phyloP scores from a whole-genome alignment of 1,140 invertebrate species.

The Heliconius hewitsoni region DNA sequence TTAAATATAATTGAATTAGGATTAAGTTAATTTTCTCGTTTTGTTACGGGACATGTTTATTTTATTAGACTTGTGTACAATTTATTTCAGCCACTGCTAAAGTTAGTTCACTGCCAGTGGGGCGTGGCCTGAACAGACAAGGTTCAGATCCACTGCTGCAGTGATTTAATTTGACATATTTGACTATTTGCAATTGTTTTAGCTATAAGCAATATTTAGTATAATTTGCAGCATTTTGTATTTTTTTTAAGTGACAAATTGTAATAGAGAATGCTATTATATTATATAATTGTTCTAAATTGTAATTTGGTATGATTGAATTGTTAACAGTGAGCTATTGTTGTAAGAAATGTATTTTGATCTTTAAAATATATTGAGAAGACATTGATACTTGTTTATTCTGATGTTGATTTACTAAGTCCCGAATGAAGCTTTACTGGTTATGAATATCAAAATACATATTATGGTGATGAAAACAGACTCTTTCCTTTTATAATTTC shows the following conservation, averaged over 20 bases:
- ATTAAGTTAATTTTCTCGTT: constrained; percentile 70
- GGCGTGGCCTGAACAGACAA: neutral
- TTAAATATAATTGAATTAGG: constrained; percentile 74
- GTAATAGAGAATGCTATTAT: constrained; percentile 58
- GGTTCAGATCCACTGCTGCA: constrained; percentile 42
- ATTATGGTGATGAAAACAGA: constrained; percentile 10
- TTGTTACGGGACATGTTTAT: constrained; percentile 57
- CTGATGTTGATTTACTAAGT: constrained; percentile 23
- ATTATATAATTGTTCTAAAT: constrained; percentile 62
- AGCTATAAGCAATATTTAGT: constrained; percentile 67
- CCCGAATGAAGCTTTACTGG: constrained; percentile 7
- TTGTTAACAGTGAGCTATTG: constrained; percentile 50
- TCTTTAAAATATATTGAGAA: constrained; percentile 79
- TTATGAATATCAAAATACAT: constrained; percentile 15
- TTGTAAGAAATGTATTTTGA: constrained; percentile 80
- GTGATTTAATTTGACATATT: constrained; percentile 54
- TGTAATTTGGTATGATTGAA: constrained; percentile 78
- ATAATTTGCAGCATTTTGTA: constrained; percentile 71
- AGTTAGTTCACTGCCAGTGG: constrained; percentile 53
- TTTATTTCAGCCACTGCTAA: constrained; percentile 43
- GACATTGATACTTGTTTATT: constrained; percentile 60
- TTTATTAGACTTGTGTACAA: constrained; percentile 58
- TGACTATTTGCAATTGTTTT: constrained; percentile 49
- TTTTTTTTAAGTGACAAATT: constrained; percentile 69
- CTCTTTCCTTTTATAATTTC: neutral